Percentiles rank a stretch among this genome's conserved stretches.
phyloP scores from a whole-genome alignment of 2,113 vertebrate genomes.

The Marcusenius ussheri region DNA sequence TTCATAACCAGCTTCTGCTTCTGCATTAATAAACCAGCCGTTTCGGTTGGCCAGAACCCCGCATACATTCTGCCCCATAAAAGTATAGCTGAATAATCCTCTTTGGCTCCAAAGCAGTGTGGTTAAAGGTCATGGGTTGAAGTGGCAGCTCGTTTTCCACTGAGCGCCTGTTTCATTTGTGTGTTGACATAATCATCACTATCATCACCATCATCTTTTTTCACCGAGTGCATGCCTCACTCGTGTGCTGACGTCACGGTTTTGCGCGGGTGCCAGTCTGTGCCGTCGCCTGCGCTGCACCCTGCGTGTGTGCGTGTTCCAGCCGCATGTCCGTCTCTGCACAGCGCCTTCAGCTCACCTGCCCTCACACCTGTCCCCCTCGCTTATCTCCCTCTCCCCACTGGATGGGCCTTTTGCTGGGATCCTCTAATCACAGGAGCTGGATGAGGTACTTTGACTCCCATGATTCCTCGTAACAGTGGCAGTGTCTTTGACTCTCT shows the following conservation, averaged over 20 bases:
- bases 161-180: neutral
- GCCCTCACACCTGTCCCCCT: slow-evolving; percentile 45
- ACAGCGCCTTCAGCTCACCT: slow-evolving; percentile 36
- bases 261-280: neutral
- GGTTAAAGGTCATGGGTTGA: neutral
- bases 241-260: neutral
- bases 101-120: neutral
- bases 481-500: neutral
- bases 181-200: neutral
- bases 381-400: slow-evolving; percentile 54
- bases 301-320: slow-evolving; percentile 15
- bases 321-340: neutral
- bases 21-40: neutral
- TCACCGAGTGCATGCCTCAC: neutral
- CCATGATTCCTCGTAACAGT: slow-evolving; percentile 24
- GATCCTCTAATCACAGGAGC: slow-evolving; percentile 84
- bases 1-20: neutral
- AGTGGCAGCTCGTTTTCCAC: neutral
- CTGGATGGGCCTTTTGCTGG: slow-evolving; percentile 72
- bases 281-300: neutral
- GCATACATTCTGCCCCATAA: neutral
- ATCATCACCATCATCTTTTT: neutral
- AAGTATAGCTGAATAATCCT: neutral
- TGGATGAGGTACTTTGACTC: slow-evolving; percentile 86
- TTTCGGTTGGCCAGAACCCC: neutral